Evolutionary conservation across 1,140 invertebrate genomes (phyloP), one percentile per base, ranked within the genome.

Genomic region (Delia radicum): DNA sequence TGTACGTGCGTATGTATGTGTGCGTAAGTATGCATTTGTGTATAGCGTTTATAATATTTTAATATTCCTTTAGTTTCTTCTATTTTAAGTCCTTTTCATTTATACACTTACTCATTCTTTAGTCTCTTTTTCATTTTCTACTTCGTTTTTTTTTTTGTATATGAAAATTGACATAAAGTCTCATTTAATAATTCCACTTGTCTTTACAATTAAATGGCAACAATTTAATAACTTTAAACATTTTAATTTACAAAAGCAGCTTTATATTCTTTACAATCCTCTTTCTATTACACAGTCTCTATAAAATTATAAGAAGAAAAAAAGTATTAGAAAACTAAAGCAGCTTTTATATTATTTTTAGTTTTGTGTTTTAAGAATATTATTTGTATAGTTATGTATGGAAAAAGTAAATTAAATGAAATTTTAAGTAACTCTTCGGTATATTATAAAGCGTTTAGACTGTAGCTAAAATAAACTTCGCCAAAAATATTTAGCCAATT

Each of bases 211-310:
- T 29, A 33, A 67, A 33, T 29, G 63, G n/a, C 12, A 67, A 67
- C 63, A 67, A n/a, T 67, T 67, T 67, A 67, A 67, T 67, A 33
- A 67, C 63, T 29, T 29, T 33, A 67, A 67, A 67, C 63, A 67
- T 67, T 67, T 67, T 29, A 67, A 29, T 67, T 67, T 33, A 33
- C 63, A 67, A 67, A 67, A 29, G 63, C 63, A 28, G 27, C 71
- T 73, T 33, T 73, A 27, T 73, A n/a, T 73, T 26, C 8, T 21
- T 8, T n/a, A 26, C 18, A 31, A 28, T 73, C 71, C 31, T 4
- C 31, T 33, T 42, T 12, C 37, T 73, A 13, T 73, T 26, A 27
- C 31, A 33, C 31, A 33, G 31, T 5, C 31, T 33, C 31, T 33
- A 33, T 10, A 33, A 4, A 33, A 33, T 33, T 33, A 5, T 10